Conservation (phyloP, 2,113 vertebrate species). For the Prionailurus bengalensis region DNA sequence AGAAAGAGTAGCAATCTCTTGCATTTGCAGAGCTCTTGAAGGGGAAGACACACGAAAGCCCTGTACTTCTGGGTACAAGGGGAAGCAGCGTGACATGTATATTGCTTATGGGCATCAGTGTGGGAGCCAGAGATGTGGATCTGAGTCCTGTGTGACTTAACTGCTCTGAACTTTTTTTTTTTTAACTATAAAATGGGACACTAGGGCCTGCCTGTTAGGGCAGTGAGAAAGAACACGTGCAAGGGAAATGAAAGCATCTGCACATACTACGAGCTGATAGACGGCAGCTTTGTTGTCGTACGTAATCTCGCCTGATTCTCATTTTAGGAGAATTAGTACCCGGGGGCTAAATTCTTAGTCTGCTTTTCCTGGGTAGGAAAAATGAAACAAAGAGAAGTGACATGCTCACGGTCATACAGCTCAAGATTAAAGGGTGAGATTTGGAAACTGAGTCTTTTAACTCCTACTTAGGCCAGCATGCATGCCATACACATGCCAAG, state of each 20-base stretch:
- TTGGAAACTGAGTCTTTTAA: background rate
- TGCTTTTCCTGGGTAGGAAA: conserved; percentile 50
- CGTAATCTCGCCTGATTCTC: background rate
- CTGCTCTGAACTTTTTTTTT: background rate
- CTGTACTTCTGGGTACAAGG: background rate
- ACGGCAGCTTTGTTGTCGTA: background rate
- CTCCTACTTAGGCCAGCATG: background rate
- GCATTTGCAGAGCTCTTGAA: background rate
- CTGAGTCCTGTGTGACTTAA: background rate
- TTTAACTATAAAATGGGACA: background rate
- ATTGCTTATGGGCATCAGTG: no score
- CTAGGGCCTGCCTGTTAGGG: background rate
- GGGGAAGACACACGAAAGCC: background rate
- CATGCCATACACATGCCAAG: background rate
- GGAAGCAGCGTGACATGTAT: background rate
- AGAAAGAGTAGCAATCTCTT: background rate
- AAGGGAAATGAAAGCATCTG: background rate
- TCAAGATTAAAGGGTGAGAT: conserved; percentile 55
- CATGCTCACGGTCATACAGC: background rate
- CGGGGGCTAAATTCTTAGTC: background rate
- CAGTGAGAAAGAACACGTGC: background rate
- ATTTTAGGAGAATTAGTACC: background rate
- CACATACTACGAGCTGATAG: background rate
- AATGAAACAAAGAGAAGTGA: conserved; percentile 3
- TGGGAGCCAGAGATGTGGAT: background rate